Evolutionary conservation across 2,113 vertebrate genomes (phyloP).

Genomic region (Ammodytes marinus): DNA sequence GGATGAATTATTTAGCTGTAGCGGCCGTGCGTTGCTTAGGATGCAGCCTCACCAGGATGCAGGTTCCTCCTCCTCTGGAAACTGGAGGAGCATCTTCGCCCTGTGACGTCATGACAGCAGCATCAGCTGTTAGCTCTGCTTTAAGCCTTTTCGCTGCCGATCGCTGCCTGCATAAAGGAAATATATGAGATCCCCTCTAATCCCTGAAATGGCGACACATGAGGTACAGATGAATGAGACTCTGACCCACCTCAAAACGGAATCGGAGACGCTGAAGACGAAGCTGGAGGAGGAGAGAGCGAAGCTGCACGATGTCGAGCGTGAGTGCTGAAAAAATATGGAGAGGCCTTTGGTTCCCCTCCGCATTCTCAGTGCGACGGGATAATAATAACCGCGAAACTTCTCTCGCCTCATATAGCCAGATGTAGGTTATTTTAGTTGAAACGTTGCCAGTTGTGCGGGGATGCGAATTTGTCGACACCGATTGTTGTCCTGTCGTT

Average conservation of each 20-base stretch:
- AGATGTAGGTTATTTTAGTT: not conserved
- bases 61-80: slow-evolving; percentile 54
- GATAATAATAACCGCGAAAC: slow-evolving; percentile 9
- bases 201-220: slow-evolving; percentile 94
- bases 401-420: not conserved
- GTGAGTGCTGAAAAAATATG: slow-evolving; percentile 86
- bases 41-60: slow-evolving; percentile 51
- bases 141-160: slow-evolving; percentile 73
- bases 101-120: slow-evolving; percentile 85
- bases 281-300: slow-evolving; percentile 98
- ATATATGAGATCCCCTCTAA: slow-evolving; percentile 82
- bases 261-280: slow-evolving; percentile 94
- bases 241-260: slow-evolving; percentile 91
- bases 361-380: slow-evolving; percentile 22
- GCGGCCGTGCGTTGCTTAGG: slow-evolving; percentile 27
- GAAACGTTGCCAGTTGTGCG: not conserved
- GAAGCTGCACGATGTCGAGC: slow-evolving; percentile 98
- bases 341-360: slow-evolving; percentile 64
- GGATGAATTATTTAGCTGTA: slow-evolving; percentile 21
- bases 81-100: slow-evolving; percentile 73
- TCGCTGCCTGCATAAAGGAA: slow-evolving; percentile 75
- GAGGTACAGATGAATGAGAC: slow-evolving; percentile 94
- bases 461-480: not conserved
- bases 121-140: slow-evolving; percentile 82
- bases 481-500: slow-evolving; percentile 14